Evolutionary conservation across 2,888 invertebrate species (phyloP).

Genomic region (Steinernema hermaphroditum): DNA sequence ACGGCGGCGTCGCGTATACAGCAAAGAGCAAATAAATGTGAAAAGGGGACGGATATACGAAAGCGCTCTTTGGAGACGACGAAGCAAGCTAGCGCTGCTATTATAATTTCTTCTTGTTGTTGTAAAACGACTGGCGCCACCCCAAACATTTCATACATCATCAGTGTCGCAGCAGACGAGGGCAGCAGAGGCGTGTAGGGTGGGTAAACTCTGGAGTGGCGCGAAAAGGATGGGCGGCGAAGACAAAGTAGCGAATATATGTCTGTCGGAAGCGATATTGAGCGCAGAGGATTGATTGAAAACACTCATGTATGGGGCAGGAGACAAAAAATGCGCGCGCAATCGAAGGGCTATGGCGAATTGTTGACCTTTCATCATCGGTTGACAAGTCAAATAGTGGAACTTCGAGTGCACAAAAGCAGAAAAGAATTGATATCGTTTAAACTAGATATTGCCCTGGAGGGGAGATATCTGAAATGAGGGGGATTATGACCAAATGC

Average conservation of each 20-base stretch:
- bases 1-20: neutral
- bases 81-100: neutral
- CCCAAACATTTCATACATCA: slow-evolving; percentile 26
- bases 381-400: no score
- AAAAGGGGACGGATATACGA: slow-evolving; percentile 19
- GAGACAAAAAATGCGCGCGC: slow-evolving; percentile 9
- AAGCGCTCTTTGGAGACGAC: neutral
- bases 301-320: neutral
- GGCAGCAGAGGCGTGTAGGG: neutral
- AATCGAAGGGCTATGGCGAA: neutral
- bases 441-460: no score
- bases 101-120: slow-evolving; percentile 10
- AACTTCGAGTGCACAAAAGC: no score
- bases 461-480: no score
- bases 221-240: neutral
- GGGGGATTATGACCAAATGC: no score
- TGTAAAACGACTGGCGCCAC: slow-evolving; percentile 25
- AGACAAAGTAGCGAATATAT: neutral
- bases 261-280: neutral
- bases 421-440: no score
- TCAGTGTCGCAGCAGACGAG: slow-evolving; percentile 1
- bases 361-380: no score
- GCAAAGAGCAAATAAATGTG: slow-evolving; percentile 7
- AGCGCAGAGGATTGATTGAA: neutral
- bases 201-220: slow-evolving; percentile 4